Evolutionary conservation across 2,797 vertebrate species (phyloP), one percentile per base, ranked within the genome.

Genomic region (Acanthiza pusilla): DNA sequence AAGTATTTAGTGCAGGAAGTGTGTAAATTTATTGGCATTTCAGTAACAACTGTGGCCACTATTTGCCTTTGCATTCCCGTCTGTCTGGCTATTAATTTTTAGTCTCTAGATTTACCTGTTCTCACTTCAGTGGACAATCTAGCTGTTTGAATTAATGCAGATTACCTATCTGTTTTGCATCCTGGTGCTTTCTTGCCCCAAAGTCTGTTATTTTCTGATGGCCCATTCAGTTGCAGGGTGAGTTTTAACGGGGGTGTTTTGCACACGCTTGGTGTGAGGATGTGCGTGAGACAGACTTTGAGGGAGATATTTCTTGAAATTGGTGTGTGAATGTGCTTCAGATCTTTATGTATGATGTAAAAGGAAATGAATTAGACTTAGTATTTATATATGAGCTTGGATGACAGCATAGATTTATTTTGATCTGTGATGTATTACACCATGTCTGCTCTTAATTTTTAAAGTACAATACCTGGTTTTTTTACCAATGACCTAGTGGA

Each of bases 371-470:
- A 79, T 63, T 55, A 78, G 45, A 62, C 73, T 85, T 88, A 48
- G 38, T 88, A 73, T 76, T 81, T 93, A 63, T 83, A 60, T 63
- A 48, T 40, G 76, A 84, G 54, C 85, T 53, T 67, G 62, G 62
- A 62, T 79, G 85, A 91, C 85, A 92, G 73, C 58, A 47, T 9
- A 63, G 88, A 79, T 92, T 94, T 90, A 79, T 85, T 93, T 92
- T 78, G 66, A 47, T 80, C 54, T 65, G 43, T 83, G 86, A 83
- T 62, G 36, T 82, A 43, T 93, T 87, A 50, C 38, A 77, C 72
- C 23, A 2, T 29, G 48, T 88, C 65, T 78, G 42, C 77, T 63
- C 34, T 88, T 73, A 23, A 43, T 87, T 81, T 82, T 93, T 80
- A 81, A 57, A 2, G 7, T 80, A 55, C 25, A 16, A 20, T 76